Evolutionary conservation across 2,888 invertebrate species (phyloP), one percentile per base, ranked within the genome.

Genomic region (Tyria jacobaeae): DNA sequence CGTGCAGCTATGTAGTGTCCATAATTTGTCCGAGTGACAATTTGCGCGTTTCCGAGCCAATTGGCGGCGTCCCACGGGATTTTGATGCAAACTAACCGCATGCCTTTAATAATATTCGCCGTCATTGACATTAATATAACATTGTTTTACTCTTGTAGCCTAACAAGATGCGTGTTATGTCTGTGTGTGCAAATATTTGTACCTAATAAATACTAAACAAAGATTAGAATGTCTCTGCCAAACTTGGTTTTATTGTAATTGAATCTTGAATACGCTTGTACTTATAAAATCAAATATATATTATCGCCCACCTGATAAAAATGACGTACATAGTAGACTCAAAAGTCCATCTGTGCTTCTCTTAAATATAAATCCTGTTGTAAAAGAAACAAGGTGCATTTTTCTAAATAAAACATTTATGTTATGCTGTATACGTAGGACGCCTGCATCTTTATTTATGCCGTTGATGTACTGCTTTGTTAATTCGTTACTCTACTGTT

Each of bases 81-180:
- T 86, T 80, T 80, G 82, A 84, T 85, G 82, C 85, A 96, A 82
- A 97, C 95, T 95, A 97, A 91, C 97, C 96, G 86, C 97, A 97
- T 88, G 97, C 73, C 70, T 72, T 70, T 68, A 77, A 66, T 75
- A 76, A 75, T 75, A 74, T 74, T 76, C 60, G 57, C 62, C 70
- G 66, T 64, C 65, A 66, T 50, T 64, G 48, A 62, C 61, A 66
- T 66, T 71, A 57, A 37, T 57, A 64, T 71, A 76, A 66, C 70
- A 66, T 67, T 77, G 60, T 74, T 68, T 66, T 70, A 70, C 65
- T 65, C 65, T 73, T 68, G 60, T 68, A 57, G 53, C 57, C 73
- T 76, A 75, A 76, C 75, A 68, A 50, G 47, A 60, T 70, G 66
- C 62, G 73, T 77, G 70, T 68, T 73, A 58, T 50, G 63, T 64